phyloP scores from a whole-genome alignment of 2,888 invertebrate species.

The Morpho deidamia region DNA sequence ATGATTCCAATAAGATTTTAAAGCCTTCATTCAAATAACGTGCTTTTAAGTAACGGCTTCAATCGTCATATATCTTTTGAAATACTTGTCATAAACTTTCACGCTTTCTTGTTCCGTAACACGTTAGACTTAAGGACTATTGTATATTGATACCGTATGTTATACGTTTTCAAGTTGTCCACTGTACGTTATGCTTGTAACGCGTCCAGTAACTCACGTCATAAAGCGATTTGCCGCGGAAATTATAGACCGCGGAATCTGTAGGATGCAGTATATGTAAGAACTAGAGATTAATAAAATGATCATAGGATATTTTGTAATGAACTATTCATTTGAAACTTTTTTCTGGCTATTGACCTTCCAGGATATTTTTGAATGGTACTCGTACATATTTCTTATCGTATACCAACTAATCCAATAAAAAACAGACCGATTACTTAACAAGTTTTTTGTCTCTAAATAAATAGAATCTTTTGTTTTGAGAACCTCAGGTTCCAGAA shows the following conservation, averaged over 20 bases:
- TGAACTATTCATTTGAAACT: neutral
- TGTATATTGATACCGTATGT: neutral
- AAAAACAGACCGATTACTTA: no score
- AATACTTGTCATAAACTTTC: neutral
- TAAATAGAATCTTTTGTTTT: no score
- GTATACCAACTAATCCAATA: no score
- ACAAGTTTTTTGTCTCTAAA: no score
- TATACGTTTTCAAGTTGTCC: neutral
- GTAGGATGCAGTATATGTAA: constrained; percentile 3
- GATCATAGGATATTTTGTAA: no score
- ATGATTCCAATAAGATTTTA: no score
- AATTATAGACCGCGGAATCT: constrained; percentile 33
- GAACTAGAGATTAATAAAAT: constrained; percentile 1
- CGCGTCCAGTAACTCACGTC: constrained; percentile 36
- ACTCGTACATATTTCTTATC: no score
- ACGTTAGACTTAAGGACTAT: neutral
- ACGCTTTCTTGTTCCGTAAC: neutral
- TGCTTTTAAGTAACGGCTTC: constrained; percentile 6
- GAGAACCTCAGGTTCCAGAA: no score
- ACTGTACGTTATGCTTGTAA: constrained; percentile 21
- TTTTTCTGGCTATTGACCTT: neutral
- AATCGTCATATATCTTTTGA: constrained; percentile 7
- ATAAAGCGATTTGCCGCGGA: constrained; percentile 33
- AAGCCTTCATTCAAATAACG: no score
- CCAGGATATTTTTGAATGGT: no score